Evolutionary conservation across 2,888 invertebrate species (phyloP), one percentile per base, ranked within the genome.

Genomic region (Chrysotoxum bicinctum): DNA sequence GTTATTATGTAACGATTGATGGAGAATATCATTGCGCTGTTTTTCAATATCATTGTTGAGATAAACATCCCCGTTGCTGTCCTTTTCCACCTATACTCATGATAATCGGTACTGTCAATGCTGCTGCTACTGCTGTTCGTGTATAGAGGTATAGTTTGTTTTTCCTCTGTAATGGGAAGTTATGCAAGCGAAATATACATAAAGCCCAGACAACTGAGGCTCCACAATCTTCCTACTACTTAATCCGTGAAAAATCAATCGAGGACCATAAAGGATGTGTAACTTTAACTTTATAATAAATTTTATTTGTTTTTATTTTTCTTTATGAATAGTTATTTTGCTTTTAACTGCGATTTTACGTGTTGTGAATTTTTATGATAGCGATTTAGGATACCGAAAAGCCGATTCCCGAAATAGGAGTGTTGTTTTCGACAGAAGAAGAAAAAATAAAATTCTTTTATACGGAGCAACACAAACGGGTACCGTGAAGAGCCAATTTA

Each of bases 201-300:
- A 66, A 66, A 66, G 10, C 75, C 75, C 79, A 75, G 75, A 84
- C 75, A 66, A 72, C 48, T 54, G 35, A 54, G 66, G 54, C 66
- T 52, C 66, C 54, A 56, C 45, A 58, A 19, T 48, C n/a, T 62
- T 72, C 54, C 21, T 54, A 54, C 76, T 52, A 52, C 62, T 43
- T 21, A 54, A 69, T 58, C 68, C 50, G 75, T 76, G 80, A 84
- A 84, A 84, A 84, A 84, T 84, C 84, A 84, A 84, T 84, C 75
- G 75, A 48, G 45, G 45, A 45, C 75, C 45, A 56, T 66, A 35
- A 45, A 58, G 45, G 45, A 45, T 54, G 40, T 43, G 40, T 23
- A 43, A 19, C 12, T 56, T 56, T 35, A 66, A 35, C 43, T 62
- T 62, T 62, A 16, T 30, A 7, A 40, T 26, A n/a, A 14, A 62